Evolutionary conservation across 2,888 invertebrate genomes (phyloP).

Genomic region (Drosophila paucipuncta): DNA sequence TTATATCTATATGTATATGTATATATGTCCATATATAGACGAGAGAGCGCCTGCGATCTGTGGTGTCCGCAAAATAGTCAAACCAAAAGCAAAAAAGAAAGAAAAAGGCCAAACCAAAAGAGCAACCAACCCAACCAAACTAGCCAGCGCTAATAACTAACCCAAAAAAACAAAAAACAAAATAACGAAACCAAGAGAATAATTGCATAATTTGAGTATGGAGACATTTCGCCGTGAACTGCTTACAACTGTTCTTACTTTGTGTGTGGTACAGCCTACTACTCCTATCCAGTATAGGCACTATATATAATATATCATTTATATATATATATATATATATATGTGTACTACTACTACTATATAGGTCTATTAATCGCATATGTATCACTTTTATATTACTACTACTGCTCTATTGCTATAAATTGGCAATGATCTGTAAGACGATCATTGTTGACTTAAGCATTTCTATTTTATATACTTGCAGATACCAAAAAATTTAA

Average conservation of each 20-base stretch:
- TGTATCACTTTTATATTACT: slow-evolving; percentile 32
- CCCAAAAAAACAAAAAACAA: slow-evolving; percentile 34
- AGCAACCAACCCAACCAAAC: slow-evolving; percentile 62
- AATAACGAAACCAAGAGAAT: slow-evolving; percentile 55
- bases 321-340: slow-evolving; percentile 10
- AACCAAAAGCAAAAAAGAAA: slow-evolving; percentile 18
- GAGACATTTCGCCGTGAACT: slow-evolving; percentile 75
- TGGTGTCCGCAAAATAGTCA: slow-evolving; percentile 46
- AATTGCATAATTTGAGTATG: slow-evolving; percentile 60
- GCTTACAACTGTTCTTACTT: slow-evolving; percentile 13
- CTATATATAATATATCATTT: slow-evolving; percentile 16
- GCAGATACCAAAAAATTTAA: slow-evolving; percentile 82
- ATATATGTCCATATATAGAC: slow-evolving; percentile 51
- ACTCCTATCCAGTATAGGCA: slow-evolving; percentile 35
- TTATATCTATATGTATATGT: slow-evolving; percentile 48
- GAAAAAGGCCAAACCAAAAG: slow-evolving; percentile 47
- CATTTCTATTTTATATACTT: slow-evolving; percentile 80
- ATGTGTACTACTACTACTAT: slow-evolving; percentile 16
- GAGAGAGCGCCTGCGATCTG: slow-evolving; percentile 50
- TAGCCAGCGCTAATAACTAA: slow-evolving; percentile 68
- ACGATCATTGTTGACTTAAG: slow-evolving; percentile 81
- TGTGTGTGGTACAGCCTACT: slow-evolving; percentile 36
- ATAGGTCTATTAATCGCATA: slow-evolving; percentile 3
- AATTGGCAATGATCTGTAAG: slow-evolving; percentile 69
- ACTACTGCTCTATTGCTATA: slow-evolving; percentile 60